phyloP scores from a whole-genome alignment of 2,888 invertebrate species.

The Ephialtes manifestator region DNA sequence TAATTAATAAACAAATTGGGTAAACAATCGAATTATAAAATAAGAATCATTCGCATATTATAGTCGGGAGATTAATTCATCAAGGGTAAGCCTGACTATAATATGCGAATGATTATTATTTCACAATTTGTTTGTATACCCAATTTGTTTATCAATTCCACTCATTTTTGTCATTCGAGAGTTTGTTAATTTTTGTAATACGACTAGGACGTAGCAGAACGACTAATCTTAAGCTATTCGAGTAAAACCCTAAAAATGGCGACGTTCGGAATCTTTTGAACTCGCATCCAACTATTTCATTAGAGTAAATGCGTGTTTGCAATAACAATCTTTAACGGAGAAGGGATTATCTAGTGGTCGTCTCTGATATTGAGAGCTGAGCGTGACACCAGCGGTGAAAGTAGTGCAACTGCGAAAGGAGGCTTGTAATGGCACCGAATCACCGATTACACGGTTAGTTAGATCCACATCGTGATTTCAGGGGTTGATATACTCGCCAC shows the following conservation, averaged over 20 bases:
- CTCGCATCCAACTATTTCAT: conserved; percentile 30
- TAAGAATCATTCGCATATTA: too few species aligned
- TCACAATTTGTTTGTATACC: too few species aligned
- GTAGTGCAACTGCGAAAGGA: conserved; percentile 45
- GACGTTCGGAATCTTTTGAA: background rate
- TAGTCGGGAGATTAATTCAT: too few species aligned
- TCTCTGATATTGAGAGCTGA: conserved; percentile 51
- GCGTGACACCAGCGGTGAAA: conserved; percentile 30
- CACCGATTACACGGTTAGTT: conserved; percentile 85
- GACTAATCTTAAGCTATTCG: too few species aligned
- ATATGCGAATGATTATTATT: too few species aligned
- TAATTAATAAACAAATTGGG: too few species aligned
- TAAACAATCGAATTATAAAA: too few species aligned
- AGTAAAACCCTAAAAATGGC: background rate
- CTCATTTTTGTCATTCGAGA: too few species aligned
- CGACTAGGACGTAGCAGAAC: too few species aligned
- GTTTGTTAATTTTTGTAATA: too few species aligned
- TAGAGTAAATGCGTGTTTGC: conserved; percentile 13
- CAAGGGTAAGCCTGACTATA: too few species aligned
- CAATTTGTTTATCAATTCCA: too few species aligned
- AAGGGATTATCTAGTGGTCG: conserved; percentile 51
- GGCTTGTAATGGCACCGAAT: conserved; percentile 81
- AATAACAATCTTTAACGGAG: conserved; percentile 57
- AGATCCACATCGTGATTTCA: conserved; percentile 82
- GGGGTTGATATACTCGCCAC: conserved; percentile 25